Evolutionary conservation across 2,113 vertebrate genomes (phyloP).

Genomic region (Desmodus rotundus): DNA sequence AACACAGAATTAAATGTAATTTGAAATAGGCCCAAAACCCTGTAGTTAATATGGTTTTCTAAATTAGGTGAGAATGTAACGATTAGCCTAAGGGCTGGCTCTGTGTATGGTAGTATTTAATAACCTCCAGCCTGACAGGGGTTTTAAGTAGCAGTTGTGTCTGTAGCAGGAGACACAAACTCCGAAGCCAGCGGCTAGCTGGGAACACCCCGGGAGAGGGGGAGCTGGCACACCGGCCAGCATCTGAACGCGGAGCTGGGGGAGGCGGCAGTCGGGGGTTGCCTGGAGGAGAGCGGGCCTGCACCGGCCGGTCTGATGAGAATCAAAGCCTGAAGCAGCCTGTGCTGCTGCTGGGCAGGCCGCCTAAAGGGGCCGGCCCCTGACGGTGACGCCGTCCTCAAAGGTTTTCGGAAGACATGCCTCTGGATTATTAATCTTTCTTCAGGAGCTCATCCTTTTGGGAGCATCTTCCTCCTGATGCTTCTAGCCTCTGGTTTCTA

Average conservation of each 20-base stretch:
- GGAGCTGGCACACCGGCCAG: background rate
- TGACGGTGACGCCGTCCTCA: background rate
- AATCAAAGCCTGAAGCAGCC: background rate
- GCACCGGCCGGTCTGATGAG: background rate
- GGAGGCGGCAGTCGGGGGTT: background rate
- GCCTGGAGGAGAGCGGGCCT: background rate
- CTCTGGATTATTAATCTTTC: background rate
- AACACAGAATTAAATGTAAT: constrained; percentile 69
- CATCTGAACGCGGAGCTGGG: background rate
- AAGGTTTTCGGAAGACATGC: background rate
- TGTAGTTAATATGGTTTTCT: constrained; percentile 70
- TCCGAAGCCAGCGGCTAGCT: background rate
- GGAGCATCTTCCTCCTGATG: background rate
- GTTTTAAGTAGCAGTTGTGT: background rate
- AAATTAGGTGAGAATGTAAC: constrained; percentile 65
- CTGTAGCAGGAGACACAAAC: background rate
- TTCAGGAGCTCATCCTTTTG: background rate
- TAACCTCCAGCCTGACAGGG: constrained; percentile 43
- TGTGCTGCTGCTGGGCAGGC: background rate
- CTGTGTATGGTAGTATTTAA: constrained; percentile 61
- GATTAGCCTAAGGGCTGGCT: constrained; percentile 54
- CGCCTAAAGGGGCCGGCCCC: background rate
- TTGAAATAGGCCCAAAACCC: constrained; percentile 60
- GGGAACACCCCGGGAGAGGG: background rate
- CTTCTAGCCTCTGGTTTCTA: background rate